Conservation (phyloP, 2,888 invertebrate genomes). For the Eugnorisma glareosa region DNA sequence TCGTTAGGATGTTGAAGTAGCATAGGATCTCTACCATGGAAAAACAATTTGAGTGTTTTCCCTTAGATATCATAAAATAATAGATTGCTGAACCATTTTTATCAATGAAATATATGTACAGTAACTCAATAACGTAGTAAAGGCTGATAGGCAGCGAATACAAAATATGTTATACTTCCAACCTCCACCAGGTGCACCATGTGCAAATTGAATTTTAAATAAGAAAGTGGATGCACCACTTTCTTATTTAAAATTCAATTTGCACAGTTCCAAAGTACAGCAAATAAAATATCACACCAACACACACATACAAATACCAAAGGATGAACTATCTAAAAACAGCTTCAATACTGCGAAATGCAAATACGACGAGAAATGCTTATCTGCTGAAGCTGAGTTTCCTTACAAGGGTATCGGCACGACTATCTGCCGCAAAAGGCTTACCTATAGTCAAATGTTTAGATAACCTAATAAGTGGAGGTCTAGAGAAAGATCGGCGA, state of each 20-base stretch:
- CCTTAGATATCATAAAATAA: not conserved
- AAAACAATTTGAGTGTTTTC: not conserved
- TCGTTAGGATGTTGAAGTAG: not conserved
- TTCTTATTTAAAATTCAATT: slow-evolving; percentile 35
- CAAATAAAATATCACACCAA: slow-evolving; percentile 15
- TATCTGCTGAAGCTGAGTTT: slow-evolving; percentile 55
- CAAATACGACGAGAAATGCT: slow-evolving; percentile 56
- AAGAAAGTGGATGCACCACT: too few relatives aligned
- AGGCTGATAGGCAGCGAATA: not conserved
- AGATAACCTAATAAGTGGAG: slow-evolving; percentile 66
- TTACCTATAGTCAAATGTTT: slow-evolving; percentile 63
- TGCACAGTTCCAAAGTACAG: slow-evolving; percentile 1
- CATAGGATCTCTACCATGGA: not conserved
- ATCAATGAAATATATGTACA: not conserved
- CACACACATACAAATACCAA: not conserved
- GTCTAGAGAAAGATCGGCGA: slow-evolving; percentile 55
- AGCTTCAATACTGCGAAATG: slow-evolving; percentile 41
- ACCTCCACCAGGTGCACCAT: slow-evolving; percentile 2
- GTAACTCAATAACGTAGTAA: not conserved
- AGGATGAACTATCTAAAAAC: slow-evolving; percentile 36
- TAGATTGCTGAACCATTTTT: not conserved
- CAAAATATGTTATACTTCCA: not conserved
- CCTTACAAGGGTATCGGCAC: slow-evolving; percentile 63
- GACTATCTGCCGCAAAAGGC: slow-evolving; percentile 65
- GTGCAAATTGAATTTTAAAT: too few relatives aligned